A percentile compares a stretch with the other conserved stretches of the same genome.
Conservation (phyloP, 2,888 invertebrate genomes). For the Apoda limacodes region DNA sequence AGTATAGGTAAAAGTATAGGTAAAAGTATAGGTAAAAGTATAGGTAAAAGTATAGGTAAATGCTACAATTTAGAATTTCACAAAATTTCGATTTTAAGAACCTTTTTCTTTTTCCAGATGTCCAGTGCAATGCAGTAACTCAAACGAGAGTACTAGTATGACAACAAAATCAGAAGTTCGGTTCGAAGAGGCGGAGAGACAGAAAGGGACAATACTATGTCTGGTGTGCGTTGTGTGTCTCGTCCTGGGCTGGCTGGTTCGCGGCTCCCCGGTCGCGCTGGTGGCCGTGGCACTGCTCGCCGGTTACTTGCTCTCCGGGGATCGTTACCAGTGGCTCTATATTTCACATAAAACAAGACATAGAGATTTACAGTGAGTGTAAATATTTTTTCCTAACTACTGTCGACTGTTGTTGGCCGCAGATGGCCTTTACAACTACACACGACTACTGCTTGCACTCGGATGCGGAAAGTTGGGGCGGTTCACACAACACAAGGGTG, state of each 20-base stretch:
- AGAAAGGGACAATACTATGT: constrained; percentile 34
- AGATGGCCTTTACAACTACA: too few relatives aligned
- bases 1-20: too few relatives aligned
- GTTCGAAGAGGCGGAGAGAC: constrained; percentile 53
- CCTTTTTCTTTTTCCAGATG: constrained; percentile 18
- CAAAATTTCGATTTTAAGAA: neutral
- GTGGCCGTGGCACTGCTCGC: constrained; percentile 33
- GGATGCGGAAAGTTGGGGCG: too few relatives aligned
- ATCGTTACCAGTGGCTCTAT: constrained; percentile 60
- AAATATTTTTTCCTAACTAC: too few relatives aligned
- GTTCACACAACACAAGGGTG: too few relatives aligned
- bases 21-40: too few relatives aligned
- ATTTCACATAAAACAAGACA: constrained; percentile 53
- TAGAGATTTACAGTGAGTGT: constrained; percentile 52
- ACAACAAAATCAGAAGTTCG: constrained; percentile 48
- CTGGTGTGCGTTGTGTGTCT: constrained; percentile 31
- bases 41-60: too few relatives aligned
- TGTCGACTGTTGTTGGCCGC: too few relatives aligned
- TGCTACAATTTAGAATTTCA: constrained; percentile 2
- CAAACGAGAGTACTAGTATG: constrained; percentile 44
- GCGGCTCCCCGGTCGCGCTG: constrained; percentile 29
- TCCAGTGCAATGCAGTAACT: constrained; percentile 24
- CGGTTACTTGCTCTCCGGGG: constrained; percentile 48
- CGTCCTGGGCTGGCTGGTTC: constrained; percentile 33
- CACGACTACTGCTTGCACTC: too few relatives aligned